Evolutionary conservation across 92 coral and sea anemone genomes (phyloP).

Genomic region (Siderastrea siderea): DNA sequence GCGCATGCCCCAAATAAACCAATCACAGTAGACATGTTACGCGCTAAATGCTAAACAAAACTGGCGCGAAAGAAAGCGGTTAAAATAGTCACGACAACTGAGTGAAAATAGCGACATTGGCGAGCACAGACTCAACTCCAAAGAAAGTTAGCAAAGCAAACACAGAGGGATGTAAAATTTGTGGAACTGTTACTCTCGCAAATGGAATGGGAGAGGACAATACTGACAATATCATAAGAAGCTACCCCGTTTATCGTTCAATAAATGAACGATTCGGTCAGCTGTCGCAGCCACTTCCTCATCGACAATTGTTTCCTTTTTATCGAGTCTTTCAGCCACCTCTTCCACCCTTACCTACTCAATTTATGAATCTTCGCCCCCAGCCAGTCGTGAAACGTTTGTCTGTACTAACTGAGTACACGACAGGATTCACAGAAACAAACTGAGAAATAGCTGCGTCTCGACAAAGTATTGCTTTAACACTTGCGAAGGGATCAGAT

Average conservation of each 20-base stretch:
- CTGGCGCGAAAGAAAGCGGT: too few relatives aligned
- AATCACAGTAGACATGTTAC: too few relatives aligned
- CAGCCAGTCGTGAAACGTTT: neutral
- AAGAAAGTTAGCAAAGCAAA: constrained; percentile 3
- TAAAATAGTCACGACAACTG: too few relatives aligned
- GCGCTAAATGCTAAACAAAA: too few relatives aligned
- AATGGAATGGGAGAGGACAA: neutral
- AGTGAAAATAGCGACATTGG: neutral
- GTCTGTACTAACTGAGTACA: constrained; percentile 22
- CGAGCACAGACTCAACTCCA: constrained; percentile 1
- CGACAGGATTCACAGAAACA: constrained; percentile 12
- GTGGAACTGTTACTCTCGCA: constrained; percentile 29
- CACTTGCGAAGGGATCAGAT: constrained; percentile 26
- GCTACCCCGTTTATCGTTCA: too few relatives aligned
- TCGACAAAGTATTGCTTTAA: constrained; percentile 26
- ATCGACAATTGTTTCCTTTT: neutral
- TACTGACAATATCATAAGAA: too few relatives aligned
- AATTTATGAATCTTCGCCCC: neutral
- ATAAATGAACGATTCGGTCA: too few relatives aligned
- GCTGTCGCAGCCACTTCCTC: too few relatives aligned
- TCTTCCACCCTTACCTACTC: too few relatives aligned
- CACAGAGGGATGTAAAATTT: constrained; percentile 24
- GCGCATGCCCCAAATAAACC: too few relatives aligned
- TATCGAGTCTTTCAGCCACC: constrained; percentile 11
- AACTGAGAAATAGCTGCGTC: constrained; percentile 25